Evolutionary conservation across 2,113 vertebrate species (phyloP), one percentile per base, ranked within the genome.

Genomic region (Scalopus aquaticus): DNA sequence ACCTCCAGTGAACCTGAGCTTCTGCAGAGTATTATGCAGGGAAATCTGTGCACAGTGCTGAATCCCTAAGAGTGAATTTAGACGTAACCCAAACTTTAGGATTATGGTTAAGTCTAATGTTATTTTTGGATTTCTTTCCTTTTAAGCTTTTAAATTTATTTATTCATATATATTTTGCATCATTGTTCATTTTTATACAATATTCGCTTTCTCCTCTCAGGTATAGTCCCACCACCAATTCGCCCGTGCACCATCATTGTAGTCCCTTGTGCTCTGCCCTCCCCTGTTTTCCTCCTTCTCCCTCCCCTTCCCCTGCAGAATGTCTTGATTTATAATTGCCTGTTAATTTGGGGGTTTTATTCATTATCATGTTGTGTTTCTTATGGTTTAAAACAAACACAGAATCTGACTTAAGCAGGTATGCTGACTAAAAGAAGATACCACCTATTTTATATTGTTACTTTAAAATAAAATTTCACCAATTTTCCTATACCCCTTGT

Each of bases 1-100:
- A 97, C 96, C 96, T 97, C 94, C 69, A 81, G 90, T 96, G 96
- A 97, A 98, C 93, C 92, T 97, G 93, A 97, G 92, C 95, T 95
- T 96, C 97, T 97, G 94, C 83, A 96, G 95, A 97, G 85, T 88
- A 54, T 88, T 96, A 76, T 88, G 79, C 70, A 80, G 94, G 96
- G 78, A 86, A 97, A 91, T 93, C 74, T 97, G 0, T 81, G 91
- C 51, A 76, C 85, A 87, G 90, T 64, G 74, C 96, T 92, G 93
- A 97, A 91, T 97, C 96, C 97, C 42, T 51, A 88, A 82, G 58
- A 83, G 96, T 91, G 58, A 95, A 93, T 83, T 97, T 97, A 97
- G 88, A 96, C 95, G 73, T 56, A 96, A 95, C 77, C 92, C 93
- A 95, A 90, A 87, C 94, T 80, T 93, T 84, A n/a, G 39, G 35